Evolutionary conservation across 2,888 invertebrate species (phyloP), one percentile per base, ranked within the genome.

Genomic region (Apeira syringaria): DNA sequence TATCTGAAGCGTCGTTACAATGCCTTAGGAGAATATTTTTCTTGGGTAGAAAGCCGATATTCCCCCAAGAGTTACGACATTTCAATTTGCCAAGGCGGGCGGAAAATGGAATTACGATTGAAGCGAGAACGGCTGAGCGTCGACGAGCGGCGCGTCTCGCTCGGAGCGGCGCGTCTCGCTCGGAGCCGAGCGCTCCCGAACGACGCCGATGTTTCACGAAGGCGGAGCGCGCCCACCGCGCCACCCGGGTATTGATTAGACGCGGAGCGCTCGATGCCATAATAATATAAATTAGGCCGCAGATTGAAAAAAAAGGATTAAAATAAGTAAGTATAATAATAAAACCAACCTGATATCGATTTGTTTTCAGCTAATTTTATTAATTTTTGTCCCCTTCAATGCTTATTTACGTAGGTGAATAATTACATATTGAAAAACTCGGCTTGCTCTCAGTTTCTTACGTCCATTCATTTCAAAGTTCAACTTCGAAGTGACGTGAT

Each of bases 81-180:
- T 90, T 90, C 90, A 90, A 90, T 90, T 90, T 90, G 90, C 90
- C 86, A 90, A 89, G 89, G 90, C 90, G 89, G 87, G 88, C 88
- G 89, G 90, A 90, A 90, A 90, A 90, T 89, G 88, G 88, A 88
- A 90, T 90, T 88, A 88, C 89, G 88, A 88, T 90, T 90, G 85
- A 75, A 88, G 87, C 84, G 87, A 84, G 84, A 80, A 72, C 68
- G 64, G 69, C 75, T 68, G 77, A 82, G 68, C 56, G 73, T 74
- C 72, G 75, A 68, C 74, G 74, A 72, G 24, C n/a, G n/a, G n/a
- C n/a, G n/a, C 59, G 65, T 63, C 59, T 60, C 68, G 53, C 61
- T 73, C 61, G 43, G 24, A 13, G 40, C 66, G 86, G 85, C n/a
- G n/a, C 59, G 65, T 63, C 59, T 60, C 68, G 53, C 61, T 73